Conservation (phyloP, 2,888 invertebrate genomes). For the Siphonodentalium dalli region DNA sequence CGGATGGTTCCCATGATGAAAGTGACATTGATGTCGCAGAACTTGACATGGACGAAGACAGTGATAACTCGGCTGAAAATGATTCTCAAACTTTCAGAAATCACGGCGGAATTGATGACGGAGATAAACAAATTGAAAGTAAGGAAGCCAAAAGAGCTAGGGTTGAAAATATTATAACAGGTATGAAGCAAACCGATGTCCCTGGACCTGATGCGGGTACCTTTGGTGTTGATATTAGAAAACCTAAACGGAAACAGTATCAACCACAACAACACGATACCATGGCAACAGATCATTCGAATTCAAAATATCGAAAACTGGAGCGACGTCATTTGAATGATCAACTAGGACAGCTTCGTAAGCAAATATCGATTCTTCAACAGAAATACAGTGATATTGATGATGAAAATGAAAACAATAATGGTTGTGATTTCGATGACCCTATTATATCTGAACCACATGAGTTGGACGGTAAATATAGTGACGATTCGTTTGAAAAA, state of each 20-base stretch:
- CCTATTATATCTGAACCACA: too few relatives aligned
- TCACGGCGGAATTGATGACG: slow-evolving; percentile 23
- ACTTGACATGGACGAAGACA: slow-evolving; percentile 24
- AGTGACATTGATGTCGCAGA: slow-evolving; percentile 39
- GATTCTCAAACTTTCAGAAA: slow-evolving; percentile 30
- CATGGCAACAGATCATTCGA: slow-evolving; percentile 68
- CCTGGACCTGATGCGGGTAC: slow-evolving; percentile 28
- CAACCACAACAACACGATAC: slow-evolving; percentile 86
- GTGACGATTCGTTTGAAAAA: background rate
- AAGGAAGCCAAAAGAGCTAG: slow-evolving; percentile 82
- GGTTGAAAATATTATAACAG: slow-evolving; percentile 93
- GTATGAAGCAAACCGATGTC: slow-evolving; percentile 75
- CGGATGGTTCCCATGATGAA: slow-evolving; percentile 36
- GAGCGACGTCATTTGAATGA: slow-evolving; percentile 75
- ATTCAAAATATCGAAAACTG: slow-evolving; percentile 51
- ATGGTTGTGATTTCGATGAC: slow-evolving; percentile 1
- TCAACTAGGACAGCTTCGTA: slow-evolving; percentile 85
- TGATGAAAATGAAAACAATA: slow-evolving; percentile 33
- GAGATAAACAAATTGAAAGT: slow-evolving; percentile 31
- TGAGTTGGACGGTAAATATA: too few relatives aligned
- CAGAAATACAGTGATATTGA: slow-evolving; percentile 88
- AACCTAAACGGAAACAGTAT: slow-evolving; percentile 85
- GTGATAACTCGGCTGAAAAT: slow-evolving; percentile 32
- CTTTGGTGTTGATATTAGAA: slow-evolving; percentile 35
- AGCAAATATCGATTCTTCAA: slow-evolving; percentile 89